Base-by-base conservation (phyloP, 2,888 invertebrate species). In the Thymelicus sylvestris region DNA sequence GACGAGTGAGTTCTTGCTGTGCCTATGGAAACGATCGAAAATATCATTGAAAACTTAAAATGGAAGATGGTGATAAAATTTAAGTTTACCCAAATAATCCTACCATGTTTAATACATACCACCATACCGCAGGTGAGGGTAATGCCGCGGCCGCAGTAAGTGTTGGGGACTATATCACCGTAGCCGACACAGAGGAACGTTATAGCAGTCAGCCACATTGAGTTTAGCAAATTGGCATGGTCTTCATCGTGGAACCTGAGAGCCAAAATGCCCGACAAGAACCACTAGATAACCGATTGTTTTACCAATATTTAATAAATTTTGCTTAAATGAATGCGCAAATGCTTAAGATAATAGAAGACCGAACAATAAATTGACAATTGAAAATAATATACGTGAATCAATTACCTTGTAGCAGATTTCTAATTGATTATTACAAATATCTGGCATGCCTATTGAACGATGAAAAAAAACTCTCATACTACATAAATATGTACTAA, bases 191-290 rank as follows among this genome's bases (percentile, higher is more conserved):
- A 99, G 89, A 99, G 97, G 96, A 99, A 99, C 85, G 99, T 99
- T 93, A 99, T 99, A 93, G 99, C 99, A 89, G 99, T 99, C 95
- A 99, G 97, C 99, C 99, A 99, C 98, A 99, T 98, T 90, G 99
- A 98, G 95, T 99, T 99, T 94, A 98, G 96, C 92, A 99, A 97
- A 96, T 99, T 99, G 90, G 98, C 98, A 95, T 99, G 99, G 94
- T 98, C 98, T 94, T 98, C 98, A 94, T 99, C 99, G 95, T 99
- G 98, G 95, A 98, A 98, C 96, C 99, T 99, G 95, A 88, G 92
- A 92, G 93, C 91, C 91, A 91, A 92, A 93, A 91, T 85, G 92
- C 91, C 93, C 93, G 85, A 92, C 93, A 91, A 93, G 92, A 91
- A 92, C 92, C 92, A 91, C 88, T 91, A 80, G 87, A 87, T 88